Base-by-base conservation (phyloP, 2,888 invertebrate species). In the Ditula angustiorana region DNA sequence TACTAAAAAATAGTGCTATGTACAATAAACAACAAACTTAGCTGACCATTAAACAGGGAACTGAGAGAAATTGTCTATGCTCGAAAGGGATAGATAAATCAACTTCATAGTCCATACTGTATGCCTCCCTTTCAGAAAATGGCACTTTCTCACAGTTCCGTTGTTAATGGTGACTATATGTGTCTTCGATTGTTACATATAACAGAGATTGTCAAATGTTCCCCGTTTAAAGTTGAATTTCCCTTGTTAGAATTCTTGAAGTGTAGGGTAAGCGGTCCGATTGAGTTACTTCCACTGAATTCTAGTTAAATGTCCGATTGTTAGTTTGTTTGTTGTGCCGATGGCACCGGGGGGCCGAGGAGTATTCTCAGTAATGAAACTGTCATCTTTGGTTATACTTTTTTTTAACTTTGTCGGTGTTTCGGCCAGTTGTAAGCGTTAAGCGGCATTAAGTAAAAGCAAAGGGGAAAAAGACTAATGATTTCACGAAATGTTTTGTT, bases 261-360 rank as follows among this genome's bases (percentile, higher is more conserved):
- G 83, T 74, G 85, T 84, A n/a, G 73, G 80, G 75, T 74, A 69
- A 73, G 81, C 88, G 88, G 88, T 67, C 3, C 82, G 79, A 86
- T 88, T 88, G 87, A 88, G 79, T 74, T 74, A 76, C 81, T 86
- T 87, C 84, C 74, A 77, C 76, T 71, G 79, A 86, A 84, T 78
- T 74, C 76, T 70, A 81, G 73, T 77, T 74, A 78, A 79, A 79
- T 76, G 72, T 77, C 74, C 77, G 76, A 78, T 78, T 81, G 85
- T 82, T 75, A 73, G 74, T 76, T 74, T 78, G 80, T 71, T 63
- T 73, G 71, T 71, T 71, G 77, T 71, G 77, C 83, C 85, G 82
- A 79, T 77, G 69, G 74, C 73, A 74, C 79, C 81, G 85, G 87
- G 85, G 79, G 86, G 86, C 85, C 86, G 66, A n/a, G 59, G 11